Base-by-base conservation (phyloP, 2,797 vertebrate genomes). In the Onychomys arenicola region DNA sequence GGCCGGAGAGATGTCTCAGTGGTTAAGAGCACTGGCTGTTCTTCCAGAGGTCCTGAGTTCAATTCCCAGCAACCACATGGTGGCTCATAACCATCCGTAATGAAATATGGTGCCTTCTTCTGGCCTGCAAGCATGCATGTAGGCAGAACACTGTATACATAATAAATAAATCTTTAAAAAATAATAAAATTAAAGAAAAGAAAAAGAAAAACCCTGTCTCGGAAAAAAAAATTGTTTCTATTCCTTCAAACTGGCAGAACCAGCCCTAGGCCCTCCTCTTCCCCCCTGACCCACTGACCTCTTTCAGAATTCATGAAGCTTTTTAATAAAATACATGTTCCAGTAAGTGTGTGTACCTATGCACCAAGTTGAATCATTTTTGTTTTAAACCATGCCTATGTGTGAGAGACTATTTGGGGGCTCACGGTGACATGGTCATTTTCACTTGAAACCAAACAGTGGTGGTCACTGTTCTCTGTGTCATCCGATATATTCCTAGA, bases 281-380 rank as follows among this genome's bases (percentile, higher is more conserved):
- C 84, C 32, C 32, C 17, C 67, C 23, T 14, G 75, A 17, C 43
- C 63, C 29, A 4, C 29, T 29, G 27, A 46, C 59, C 57, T 91
- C 34, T 73, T 91, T 84, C 43, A 61, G 40, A 95, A 67, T n/a
- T 43, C 2, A 10, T 34, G 37, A 86, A 69, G 11, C 71, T 32
- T 95, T 93, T 93, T 93, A 69, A 84, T 6, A n/a, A 89, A 71
- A 49, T 63, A 19, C 2, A 91, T 14, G 1, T 89, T 81, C 75
- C 59, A 9, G 1, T 75, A 12, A 34, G 40, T 6, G 0, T 61
- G n/a, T 69, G 49, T 16, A 59, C 37, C 75, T 23, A 0, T 11
- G 52, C 61, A 83, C 5, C 4, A 27, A 83, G 14, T 67, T 27
- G 12, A 75, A 52, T 77, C 25, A 8, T 77, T 75, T 82, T 67